Evolutionary conservation across 1,140 invertebrate species (phyloP).

Genomic region (Phthorimaea operculella): DNA sequence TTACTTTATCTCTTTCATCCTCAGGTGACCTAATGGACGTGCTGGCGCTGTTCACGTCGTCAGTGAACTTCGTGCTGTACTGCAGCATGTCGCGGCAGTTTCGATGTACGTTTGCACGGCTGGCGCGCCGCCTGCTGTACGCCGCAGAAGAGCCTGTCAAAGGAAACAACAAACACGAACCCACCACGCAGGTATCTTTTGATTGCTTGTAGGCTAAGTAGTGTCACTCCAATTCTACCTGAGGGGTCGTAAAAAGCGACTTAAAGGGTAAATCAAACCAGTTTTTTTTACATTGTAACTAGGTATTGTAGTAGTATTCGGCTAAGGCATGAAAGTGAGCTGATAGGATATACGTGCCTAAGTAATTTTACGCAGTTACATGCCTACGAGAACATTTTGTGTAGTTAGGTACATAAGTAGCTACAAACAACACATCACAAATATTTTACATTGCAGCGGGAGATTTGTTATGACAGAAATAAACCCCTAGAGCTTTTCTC

Average conservation of each 20-base stretch:
- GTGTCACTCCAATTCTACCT: neutral
- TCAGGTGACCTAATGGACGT: slow-evolving; percentile 91
- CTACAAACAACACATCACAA: too few species aligned
- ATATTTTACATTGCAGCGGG: too few species aligned
- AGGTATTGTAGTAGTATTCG: neutral
- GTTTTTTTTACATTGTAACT: neutral
- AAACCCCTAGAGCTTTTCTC: too few species aligned
- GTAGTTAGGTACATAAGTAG: too few species aligned
- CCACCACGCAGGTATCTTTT: slow-evolving; percentile 52
- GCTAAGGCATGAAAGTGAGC: too few species aligned
- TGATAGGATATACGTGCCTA: too few species aligned
- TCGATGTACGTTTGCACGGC: slow-evolving; percentile 84
- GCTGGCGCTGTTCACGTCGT: slow-evolving; percentile 93
- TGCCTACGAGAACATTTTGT: too few species aligned
- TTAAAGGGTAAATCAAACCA: neutral
- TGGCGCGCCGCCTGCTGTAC: slow-evolving; percentile 47
- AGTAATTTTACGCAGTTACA: too few species aligned
- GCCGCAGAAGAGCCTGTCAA: slow-evolving; percentile 54
- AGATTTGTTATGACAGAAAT: too few species aligned
- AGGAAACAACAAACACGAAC: slow-evolving; percentile 51
- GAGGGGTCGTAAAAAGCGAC: neutral
- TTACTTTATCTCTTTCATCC: neutral
- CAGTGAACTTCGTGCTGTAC: slow-evolving; percentile 99
- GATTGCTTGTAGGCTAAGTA: neutral
- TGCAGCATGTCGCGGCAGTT: slow-evolving; percentile 98